Base-by-base conservation (phyloP, 2,113 vertebrate species). In the Sinocyclocheilus maitianheensis region DNA sequence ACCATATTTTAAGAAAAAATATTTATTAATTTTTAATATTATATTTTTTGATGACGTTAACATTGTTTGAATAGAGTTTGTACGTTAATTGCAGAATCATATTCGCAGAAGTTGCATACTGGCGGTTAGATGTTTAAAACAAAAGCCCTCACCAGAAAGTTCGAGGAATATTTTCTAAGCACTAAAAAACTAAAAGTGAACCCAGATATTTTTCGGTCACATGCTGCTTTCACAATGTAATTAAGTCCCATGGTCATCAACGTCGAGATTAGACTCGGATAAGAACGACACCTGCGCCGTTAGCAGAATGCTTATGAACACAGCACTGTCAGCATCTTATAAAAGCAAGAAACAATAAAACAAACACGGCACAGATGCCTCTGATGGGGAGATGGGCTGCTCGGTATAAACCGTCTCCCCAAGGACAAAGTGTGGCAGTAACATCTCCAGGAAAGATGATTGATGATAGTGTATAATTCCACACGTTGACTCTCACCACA, bases 341-440 rank as follows among this genome's bases (percentile, higher is more conserved):
- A 84, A 87, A 84, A 87, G 84, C 84, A 78, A 87, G 82, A 83
- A 87, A 76, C 85, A 82, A 87, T 86, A 84, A 48, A 83, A 77
- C 46, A 76, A 48, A 82, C 55, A 43, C 46, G 60, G n/a, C 4
- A 22, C 51, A 62, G 51, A 58, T 3, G 51, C 46, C 43, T 77
- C 72, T 84, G 80, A 86, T 67, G 79, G 14, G 43, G 77, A 85
- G 84, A 84, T 71, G 75, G 63, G 26, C 46, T 37, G 24, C 81
- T 40, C 43, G 16, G 83, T 85, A 65, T 81, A 76, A 83, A 78
- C 40, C 30, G 43, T 74, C 55, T 9, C 63, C 72, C 40, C 43
- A 78, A 87, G 88, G 88, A 89, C 86, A 43, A 69, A 63, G 7
- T 20, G n/a, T 58, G 72, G 63, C 79, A 74, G 63, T 37, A 89